Base-by-base conservation (phyloP, 2,113 vertebrate species). In the Pluvialis apricaria region DNA sequence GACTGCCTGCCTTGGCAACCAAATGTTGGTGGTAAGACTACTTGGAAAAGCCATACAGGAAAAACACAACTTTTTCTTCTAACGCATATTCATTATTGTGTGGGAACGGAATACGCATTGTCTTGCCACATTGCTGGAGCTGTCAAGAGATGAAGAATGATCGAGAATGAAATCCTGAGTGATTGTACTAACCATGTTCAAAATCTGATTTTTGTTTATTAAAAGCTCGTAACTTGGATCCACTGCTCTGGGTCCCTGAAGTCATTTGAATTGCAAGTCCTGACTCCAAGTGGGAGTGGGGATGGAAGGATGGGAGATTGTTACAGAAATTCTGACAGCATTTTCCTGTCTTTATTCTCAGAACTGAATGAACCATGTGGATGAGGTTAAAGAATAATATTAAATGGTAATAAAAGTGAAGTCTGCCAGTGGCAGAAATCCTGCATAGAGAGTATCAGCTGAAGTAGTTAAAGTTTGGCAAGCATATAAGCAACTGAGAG, bases 101-200 rank as follows among this genome's bases (percentile, higher is more conserved):
- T 80, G 75, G 82, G 54, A 95, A 69, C 54, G 87, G 58, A 96
- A 79, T 73, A 65, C 12, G 10, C 28, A 31, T 89, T 90, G 52
- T 91, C 61, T 95, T 82, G 38, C 84, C 58, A 65, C 60, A 58
- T 82, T 87, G 58, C 82, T 88, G 87, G 80, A 86, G 55, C 84
- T 96, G 93, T 96, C 93, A 94, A 34, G 61, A 91, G 54, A 82
- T 93, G 84, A 96, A 93, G 62, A 54, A 94, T 54, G 87, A 69
- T 77, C 1, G 8, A 55, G 86, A 86, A 17, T 47, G 31, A 71
- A 86, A 71, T 86, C 61, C n/a, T 71, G 64, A 58, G 26, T 80
- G 68, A 73, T 49, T 94, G 26, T 55, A 72, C 29, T 79, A 87
- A 79, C 77, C 54, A 45, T 4, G 3, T 73, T 75, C 40, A 90